These are phyloP conservation scores for Aplochiton taeniatus DNA, from an alignment of 2,797 vertebrate genomes.

Conservation along the genomic window DNA sequence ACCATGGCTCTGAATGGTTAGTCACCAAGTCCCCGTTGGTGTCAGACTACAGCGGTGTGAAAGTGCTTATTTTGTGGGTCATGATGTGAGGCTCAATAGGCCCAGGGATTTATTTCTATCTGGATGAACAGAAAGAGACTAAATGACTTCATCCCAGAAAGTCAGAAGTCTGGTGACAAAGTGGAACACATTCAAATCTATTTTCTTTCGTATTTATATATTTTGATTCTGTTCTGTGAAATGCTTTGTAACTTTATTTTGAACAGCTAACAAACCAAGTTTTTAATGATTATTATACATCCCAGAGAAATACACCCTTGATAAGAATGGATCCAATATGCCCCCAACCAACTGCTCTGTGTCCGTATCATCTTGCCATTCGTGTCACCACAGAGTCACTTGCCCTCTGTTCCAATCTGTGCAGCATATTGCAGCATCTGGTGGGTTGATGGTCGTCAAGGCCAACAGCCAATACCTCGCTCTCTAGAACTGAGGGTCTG, in stretches of 20 bases:
- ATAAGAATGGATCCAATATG: conserved; percentile 38
- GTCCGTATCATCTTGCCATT: conserved; percentile 52
- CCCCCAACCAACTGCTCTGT: conserved; percentile 28
- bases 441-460: conserved; percentile 58
- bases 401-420: conserved; percentile 59
- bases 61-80: neutral
- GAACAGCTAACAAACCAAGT: no score
- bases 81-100: neutral
- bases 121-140: no score
- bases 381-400: conserved; percentile 57
- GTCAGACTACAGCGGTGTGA: neutral
- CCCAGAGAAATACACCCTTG: no score
- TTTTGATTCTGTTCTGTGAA: no score
- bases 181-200: no score
- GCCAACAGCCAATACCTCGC: conserved; percentile 59
- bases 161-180: no score
- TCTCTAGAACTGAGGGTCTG: conserved; percentile 62
- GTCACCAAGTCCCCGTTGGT: neutral
- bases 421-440: conserved; percentile 71
- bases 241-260: no score
- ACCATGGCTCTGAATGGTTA: conserved; percentile 6
- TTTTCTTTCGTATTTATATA: no score
- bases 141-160: no score
- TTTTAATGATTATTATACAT: no score
- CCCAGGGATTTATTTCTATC: no score